A percentile compares a stretch with the other conserved stretches of the same genome.
These are phyloP conservation scores for Vanessa tameamea DNA, from an alignment of 1,140 invertebrate genomes.

Conservation along the genomic window DNA sequence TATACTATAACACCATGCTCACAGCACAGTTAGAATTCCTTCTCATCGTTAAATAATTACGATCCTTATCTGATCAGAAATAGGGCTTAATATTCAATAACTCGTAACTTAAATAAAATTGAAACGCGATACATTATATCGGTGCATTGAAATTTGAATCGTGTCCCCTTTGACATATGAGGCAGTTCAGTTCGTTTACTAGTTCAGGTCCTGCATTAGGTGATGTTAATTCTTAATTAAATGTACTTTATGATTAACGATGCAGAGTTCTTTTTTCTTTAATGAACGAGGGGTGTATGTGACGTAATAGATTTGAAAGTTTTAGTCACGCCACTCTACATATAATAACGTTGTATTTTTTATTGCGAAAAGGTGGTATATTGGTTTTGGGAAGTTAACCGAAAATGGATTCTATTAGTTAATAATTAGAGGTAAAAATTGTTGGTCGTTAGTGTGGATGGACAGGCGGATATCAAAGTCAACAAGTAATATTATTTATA, in stretches of 20 bases:
- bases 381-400: not conserved
- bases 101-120: conserved; percentile 55
- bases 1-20: conserved; percentile 32
- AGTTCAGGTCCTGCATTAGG: conserved; percentile 46
- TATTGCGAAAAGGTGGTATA: conserved; percentile 5
- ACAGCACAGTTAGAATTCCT: conserved; percentile 52
- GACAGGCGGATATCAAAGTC: conserved; percentile 49
- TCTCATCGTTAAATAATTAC: conserved; percentile 39
- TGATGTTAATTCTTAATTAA: conserved; percentile 62
- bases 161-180: conserved; percentile 47
- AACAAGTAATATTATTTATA: conserved; percentile 74
- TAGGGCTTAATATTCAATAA: conserved; percentile 55
- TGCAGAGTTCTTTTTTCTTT: conserved; percentile 55
- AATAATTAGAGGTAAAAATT: conserved; percentile 19
- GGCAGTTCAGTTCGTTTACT: conserved; percentile 47
- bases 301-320: conserved; percentile 56
- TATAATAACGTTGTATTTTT: conserved; percentile 17
- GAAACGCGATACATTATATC: conserved; percentile 56
- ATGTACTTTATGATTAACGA: conserved; percentile 51
- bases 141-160: conserved; percentile 59
- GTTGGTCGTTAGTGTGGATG: conserved; percentile 15
- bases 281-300: conserved; percentile 42
- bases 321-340: conserved; percentile 65
- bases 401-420: not conserved
- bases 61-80: conserved; percentile 49